These are phyloP conservation scores for Bergia puertoricense DNA, from an alignment of 92 coral and sea anemone species.

Conservation along the genomic window DNA sequence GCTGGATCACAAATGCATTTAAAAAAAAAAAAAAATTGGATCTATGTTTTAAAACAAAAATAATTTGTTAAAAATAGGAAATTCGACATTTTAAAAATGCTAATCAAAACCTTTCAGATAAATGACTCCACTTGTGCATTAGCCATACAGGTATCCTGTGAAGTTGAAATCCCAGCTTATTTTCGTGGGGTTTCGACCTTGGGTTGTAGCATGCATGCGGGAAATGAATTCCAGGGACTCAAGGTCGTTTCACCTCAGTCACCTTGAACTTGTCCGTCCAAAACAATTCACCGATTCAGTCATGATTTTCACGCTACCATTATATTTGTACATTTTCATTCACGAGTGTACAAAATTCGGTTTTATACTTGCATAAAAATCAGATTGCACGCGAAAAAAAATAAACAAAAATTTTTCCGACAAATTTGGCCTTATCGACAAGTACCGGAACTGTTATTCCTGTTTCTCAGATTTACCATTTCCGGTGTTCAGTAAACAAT, in stretches of 20 bases:
- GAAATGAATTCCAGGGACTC: background rate
- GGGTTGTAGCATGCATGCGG: background rate
- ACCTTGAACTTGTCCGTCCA: background rate
- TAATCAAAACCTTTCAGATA: background rate
- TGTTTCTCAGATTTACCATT: background rate
- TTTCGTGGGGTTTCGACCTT: background rate
- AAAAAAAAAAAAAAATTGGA: no score
- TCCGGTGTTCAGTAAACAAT: background rate
- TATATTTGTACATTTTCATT: no score
- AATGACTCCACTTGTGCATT: background rate
- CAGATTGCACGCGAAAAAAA: background rate
- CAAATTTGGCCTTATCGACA: background rate
- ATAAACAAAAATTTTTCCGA: background rate
- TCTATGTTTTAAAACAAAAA: no score
- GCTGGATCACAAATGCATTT: background rate
- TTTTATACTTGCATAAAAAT: no score
- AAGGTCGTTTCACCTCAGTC: background rate
- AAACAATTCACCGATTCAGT: background rate
- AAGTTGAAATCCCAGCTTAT: background rate
- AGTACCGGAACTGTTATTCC: background rate
- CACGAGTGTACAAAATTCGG: no score
- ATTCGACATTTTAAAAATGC: no score
- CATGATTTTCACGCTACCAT: background rate
- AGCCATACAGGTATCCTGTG: background rate
- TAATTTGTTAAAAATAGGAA: background rate